Evolutionary conservation across 2,888 invertebrate species (phyloP), one percentile per base, ranked within the genome.

Genomic region (Acrobasis suavella): DNA sequence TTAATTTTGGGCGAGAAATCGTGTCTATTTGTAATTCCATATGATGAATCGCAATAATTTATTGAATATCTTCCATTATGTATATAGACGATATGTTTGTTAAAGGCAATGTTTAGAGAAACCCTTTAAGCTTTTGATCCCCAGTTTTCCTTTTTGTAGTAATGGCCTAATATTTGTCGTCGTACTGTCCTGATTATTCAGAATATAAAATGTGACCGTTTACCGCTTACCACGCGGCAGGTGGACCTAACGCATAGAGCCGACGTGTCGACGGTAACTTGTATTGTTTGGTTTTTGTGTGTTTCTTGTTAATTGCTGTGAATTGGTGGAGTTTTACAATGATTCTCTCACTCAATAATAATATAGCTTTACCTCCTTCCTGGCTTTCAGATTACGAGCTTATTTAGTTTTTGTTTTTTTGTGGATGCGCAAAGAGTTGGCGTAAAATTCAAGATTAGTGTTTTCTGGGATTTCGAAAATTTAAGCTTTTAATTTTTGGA

Each of bases 211-310:
- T 82, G 77, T 86, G 78, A 80, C 74, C 78, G 80, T 87, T 91
- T 90, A 86, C 82, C 87, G 89, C 89, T 87, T 87, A 84, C 88
- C 79, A 80, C 80, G 80, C 85, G 87, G 82, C 91, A 93, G 93
- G 84, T 93, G 93, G 93, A 93, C 93, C 83, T 93, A 92, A 88
- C 90, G 89, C 86, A 89, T 91, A 90, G 85, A 84, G 83, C 82
- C 88, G 78, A 83, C 89, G 86, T 85, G 81, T 83, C 82, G 81
- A 91, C 85, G 92, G 92, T 92, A 92, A 92, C 72, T 75, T 71
- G 76, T 76, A 75, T 73, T 75, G 76, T 78, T 77, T 81, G 77
- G 77, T 74, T 80, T 81, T 73, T 82, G 81, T 83, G 81, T 85
- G 82, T 77, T 76, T 71, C 66, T 72, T 71, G 65, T 64, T 64